Evolutionary conservation across 2,797 vertebrate genomes (phyloP), one percentile per base, ranked within the genome.

Genomic region (Gastrophryne carolinensis): DNA sequence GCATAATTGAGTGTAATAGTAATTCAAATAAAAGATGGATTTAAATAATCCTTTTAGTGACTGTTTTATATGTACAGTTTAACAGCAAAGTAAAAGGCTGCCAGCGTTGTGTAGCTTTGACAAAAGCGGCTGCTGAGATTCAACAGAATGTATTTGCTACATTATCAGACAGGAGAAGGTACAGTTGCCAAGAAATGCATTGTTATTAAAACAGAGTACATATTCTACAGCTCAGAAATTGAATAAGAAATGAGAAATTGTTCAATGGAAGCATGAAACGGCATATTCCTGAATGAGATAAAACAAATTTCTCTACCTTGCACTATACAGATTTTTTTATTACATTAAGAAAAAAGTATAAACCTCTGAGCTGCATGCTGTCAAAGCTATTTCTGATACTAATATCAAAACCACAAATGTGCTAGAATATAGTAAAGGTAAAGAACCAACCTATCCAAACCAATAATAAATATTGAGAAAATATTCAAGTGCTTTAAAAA

Each of bases 191-290:
- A 67, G 52, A 17, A 57, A 68, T 24, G 4, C 7, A 30, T 61
- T 75, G 37, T 41, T 65, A 54, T 66, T 50, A 66, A 49, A 74
- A 57, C 2, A 68, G 73, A 50, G 24, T 27, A 39, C 27, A 50
- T 56, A 64, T 44, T 47, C 19, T 65, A 39, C 37, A 74, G 37
- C 37, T 66, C 34, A 49, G 49, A n/a, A 52, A 75, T 52, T 75
- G 17, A 67, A 75, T 52, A 15, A 39, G 54, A 61, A 60, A 52
- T 35, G 27, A 56, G 47, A 52, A 65, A 26, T 8, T 32, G 27
- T 39, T 67, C 63, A 52, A 27, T 68, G 21, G 23, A 13, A 23
- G 30, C 15, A 35, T 58, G 37, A 60, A 68, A 52, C 41, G 60
- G 73, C 26, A 68, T 75, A 29, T 37, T 39, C 9, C 56, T 61